phyloP scores from a whole-genome alignment of 1,140 invertebrate genomes.

The Apis dorsata region DNA sequence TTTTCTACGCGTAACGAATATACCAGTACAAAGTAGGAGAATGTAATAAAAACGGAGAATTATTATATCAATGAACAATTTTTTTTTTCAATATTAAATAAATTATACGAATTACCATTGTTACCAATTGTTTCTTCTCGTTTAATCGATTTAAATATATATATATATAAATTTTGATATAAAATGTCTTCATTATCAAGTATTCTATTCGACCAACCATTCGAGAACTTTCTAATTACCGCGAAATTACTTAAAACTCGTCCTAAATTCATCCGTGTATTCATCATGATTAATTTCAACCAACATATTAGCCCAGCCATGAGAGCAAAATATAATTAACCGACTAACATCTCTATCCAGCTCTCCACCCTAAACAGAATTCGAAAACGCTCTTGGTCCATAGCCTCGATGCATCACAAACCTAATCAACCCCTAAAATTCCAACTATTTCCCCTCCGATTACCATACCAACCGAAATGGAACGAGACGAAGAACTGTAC shows the following conservation, averaged over 20 bases:
- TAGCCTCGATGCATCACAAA: background rate
- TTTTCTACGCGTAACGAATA: too few species aligned
- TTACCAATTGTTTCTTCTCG: background rate
- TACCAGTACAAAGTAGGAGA: too few species aligned
- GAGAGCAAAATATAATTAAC: background rate
- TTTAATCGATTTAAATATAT: background rate
- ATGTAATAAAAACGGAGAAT: too few species aligned
- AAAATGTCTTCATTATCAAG: background rate
- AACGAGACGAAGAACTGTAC: too few species aligned
- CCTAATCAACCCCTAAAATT: background rate
- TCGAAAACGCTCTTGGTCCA: background rate
- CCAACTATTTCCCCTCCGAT: background rate
- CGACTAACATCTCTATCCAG: background rate
- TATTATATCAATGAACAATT: too few species aligned
- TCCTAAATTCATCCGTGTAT: background rate
- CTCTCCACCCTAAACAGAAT: background rate
- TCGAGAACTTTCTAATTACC: background rate
- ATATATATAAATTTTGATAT: background rate
- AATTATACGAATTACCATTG: too few species aligned
- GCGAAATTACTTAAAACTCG: background rate
- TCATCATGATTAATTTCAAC: background rate
- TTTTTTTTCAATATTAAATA: too few species aligned
- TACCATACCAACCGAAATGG: too few species aligned
- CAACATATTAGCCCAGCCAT: background rate
- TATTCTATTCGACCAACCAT: background rate